These are phyloP conservation scores for Montipora sp. DNA, from an alignment of 64 coral and sea anemone genomes.

Conservation along the genomic window DNA sequence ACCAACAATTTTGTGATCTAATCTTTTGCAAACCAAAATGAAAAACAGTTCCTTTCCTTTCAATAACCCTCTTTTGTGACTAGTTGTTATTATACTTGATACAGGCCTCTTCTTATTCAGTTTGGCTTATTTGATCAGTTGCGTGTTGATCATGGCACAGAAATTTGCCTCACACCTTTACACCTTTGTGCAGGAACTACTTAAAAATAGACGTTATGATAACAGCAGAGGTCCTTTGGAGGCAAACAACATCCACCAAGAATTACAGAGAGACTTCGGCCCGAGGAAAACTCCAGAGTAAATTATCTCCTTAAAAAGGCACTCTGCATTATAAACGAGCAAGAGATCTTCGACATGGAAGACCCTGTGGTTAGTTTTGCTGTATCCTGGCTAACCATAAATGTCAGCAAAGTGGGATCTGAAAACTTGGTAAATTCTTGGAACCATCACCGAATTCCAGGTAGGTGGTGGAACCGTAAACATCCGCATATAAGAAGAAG, in stretches of 20 bases:
- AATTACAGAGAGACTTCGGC: too few species aligned
- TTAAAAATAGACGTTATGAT: slow-evolving; percentile 11
- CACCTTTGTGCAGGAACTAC: slow-evolving; percentile 47
- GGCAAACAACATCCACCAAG: slow-evolving; percentile 49
- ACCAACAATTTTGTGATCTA: too few species aligned
- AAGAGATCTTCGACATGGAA: slow-evolving; percentile 35
- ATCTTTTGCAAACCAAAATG: too few species aligned
- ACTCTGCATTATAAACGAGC: slow-evolving; percentile 25
- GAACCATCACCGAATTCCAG: slow-evolving; percentile 74
- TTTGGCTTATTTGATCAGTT: slow-evolving; percentile 49
- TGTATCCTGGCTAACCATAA: slow-evolving; percentile 40
- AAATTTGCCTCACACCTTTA: slow-evolving; percentile 35
- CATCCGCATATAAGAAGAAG: too few species aligned
- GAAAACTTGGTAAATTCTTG: slow-evolving; percentile 64
- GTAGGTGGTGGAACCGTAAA: background rate
- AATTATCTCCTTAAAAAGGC: slow-evolving; percentile 49
- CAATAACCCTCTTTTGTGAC: too few species aligned
- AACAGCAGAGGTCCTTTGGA: slow-evolving; percentile 28
- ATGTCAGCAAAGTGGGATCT: slow-evolving; percentile 48
- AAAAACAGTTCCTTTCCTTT: too few species aligned
- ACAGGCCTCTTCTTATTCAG: slow-evolving; percentile 25
- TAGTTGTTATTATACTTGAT: background rate
- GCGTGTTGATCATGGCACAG: slow-evolving; percentile 33
- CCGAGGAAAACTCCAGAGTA: slow-evolving; percentile 26
- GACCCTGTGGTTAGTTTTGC: slow-evolving; percentile 30